Evolutionary conservation across 2,113 vertebrate genomes (phyloP), one percentile per base, ranked within the genome.

Genomic region (Opisthocomus hoazin): DNA sequence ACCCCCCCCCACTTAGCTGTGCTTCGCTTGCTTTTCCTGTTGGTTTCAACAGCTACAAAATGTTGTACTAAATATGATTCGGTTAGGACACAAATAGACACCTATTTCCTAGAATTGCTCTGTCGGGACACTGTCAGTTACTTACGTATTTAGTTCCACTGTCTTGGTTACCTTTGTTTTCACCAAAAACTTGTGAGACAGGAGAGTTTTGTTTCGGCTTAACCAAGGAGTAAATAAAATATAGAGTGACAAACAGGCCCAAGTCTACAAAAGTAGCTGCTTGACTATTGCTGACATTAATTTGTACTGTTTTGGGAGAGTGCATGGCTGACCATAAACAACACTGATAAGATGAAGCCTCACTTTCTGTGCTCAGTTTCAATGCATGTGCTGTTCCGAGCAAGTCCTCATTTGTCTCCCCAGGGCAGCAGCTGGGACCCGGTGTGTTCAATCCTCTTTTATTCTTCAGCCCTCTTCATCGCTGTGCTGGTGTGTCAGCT

Each of bases 1-100:
- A 4, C 7, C 23, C 9, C 4, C 5, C 5, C 20, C 23, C 9
- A 3, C 9, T 17, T n/a, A 19, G 15, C 10, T 12, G 2, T 61
- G 7, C 43, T 89, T 54, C 29, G 5, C 10, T 41, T 43, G 22
- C 7, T 54, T 41, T 84, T 60, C 65, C 12, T 27, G 37, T 64
- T 60, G 20, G 50, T 84, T 71, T 82, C n/a, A 41, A 21, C 14
- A 68, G 29, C 43, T 50, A 24, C n/a, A 43, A n/a, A 46, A 50
- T 64, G 20, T 46, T 43, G 14, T 46, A 14, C 6, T 12, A 29
- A 46, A 15, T 78, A 5, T 24, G 29, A 16, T 75, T 84, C n/a
- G 9, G 15, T 64, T 48, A 45, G 50, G 58, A 50, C 32, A 41
- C 34, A 39, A 74, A 4, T 19, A 56, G 51, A 30, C 26, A 27